Conservation (phyloP, 2,113 vertebrate species). For the Gila orcuttii region DNA sequence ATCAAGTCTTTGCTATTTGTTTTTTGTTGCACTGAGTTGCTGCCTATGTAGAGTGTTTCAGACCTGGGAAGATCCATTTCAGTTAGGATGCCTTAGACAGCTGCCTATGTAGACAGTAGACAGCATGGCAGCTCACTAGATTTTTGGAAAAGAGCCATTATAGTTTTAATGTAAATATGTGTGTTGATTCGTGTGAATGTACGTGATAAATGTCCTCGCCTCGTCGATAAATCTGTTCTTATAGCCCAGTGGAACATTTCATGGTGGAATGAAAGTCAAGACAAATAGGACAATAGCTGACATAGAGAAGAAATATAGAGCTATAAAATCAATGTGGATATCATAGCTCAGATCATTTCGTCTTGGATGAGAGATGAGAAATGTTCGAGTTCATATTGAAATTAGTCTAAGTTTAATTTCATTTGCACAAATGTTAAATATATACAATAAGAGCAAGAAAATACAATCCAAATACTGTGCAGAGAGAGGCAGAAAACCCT, state of each 20-base stretch:
- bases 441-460: no score
- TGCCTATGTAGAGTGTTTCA: neutral
- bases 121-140: neutral
- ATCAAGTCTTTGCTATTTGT: neutral
- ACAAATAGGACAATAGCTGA: neutral
- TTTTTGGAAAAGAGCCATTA: neutral
- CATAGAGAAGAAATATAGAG: neutral
- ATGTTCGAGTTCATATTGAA: neutral
- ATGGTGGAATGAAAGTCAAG: neutral
- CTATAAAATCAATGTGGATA: neutral
- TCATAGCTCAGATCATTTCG: neutral
- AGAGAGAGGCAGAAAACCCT: no score
- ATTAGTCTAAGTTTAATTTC: no score
- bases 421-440: no score
- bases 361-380: neutral
- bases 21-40: neutral
- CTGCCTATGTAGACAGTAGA: neutral
- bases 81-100: neutral
- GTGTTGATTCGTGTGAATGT: neutral
- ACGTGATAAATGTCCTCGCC: no score
- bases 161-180: neutral
- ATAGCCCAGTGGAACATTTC: neutral
- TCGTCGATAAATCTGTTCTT: neutral
- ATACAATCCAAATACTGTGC: no score
- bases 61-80: neutral